A percentile compares a stretch with the other conserved stretches of the same genome.
phyloP scores from a whole-genome alignment of 2,797 vertebrate species.

The Epinephelus coioides region DNA sequence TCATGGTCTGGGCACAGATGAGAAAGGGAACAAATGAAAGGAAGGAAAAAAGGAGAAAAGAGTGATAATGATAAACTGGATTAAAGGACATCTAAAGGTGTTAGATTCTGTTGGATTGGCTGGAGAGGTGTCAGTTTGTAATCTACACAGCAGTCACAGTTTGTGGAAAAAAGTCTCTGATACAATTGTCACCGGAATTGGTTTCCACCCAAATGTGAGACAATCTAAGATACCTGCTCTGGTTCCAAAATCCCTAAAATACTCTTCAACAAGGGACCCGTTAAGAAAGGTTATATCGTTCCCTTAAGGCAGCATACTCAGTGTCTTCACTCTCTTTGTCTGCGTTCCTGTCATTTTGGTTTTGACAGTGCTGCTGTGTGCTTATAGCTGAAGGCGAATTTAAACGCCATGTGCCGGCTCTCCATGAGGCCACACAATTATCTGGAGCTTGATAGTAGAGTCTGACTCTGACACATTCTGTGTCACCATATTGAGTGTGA shows the following conservation, averaged over 20 bases:
- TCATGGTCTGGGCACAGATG: slow-evolving; percentile 48
- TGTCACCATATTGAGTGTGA: slow-evolving; percentile 66
- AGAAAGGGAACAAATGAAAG: slow-evolving; percentile 33
- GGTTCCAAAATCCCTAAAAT: slow-evolving; percentile 37
- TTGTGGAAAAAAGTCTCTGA: slow-evolving; percentile 10
- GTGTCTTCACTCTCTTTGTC: slow-evolving; percentile 22
- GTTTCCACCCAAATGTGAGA: neutral
- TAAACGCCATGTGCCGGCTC: slow-evolving; percentile 61
- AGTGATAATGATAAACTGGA: slow-evolving; percentile 62
- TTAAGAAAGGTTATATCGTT: slow-evolving; percentile 28
- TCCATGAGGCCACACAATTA: slow-evolving; percentile 76
- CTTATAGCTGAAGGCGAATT: slow-evolving; percentile 66
- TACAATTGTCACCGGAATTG: slow-evolving; percentile 11
- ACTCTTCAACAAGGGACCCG: slow-evolving; percentile 28
- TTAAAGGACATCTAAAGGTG: slow-evolving; percentile 57
- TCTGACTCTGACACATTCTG: slow-evolving; percentile 61
- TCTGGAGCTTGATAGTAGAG: slow-evolving; percentile 69
- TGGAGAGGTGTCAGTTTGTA: slow-evolving; percentile 59
- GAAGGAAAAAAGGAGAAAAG: neutral
- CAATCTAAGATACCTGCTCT: neutral
- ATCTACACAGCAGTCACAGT: slow-evolving; percentile 21
- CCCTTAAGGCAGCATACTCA: slow-evolving; percentile 19
- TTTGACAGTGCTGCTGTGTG: slow-evolving; percentile 63
- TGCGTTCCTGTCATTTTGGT: slow-evolving; percentile 44
- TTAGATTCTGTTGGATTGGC: slow-evolving; percentile 34